Evolutionary conservation across 1,140 invertebrate genomes (phyloP), one percentile per base, ranked within the genome.

Genomic region (Mizuhopecten yessoensis): DNA sequence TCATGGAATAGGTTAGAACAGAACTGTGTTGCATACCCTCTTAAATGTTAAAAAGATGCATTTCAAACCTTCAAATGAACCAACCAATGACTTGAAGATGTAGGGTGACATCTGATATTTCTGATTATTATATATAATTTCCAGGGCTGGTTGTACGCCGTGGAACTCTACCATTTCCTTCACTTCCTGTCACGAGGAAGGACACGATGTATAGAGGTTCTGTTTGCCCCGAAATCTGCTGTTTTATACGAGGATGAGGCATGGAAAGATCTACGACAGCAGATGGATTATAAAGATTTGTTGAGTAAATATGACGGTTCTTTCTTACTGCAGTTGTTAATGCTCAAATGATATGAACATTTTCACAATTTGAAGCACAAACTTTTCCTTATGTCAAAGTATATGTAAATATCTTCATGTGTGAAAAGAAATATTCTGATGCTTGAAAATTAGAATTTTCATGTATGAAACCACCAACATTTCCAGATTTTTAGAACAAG

Each of bases 101-200:
- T 57, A 9, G 7, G 7, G 45, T 20, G 17, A 7, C 17, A 45
- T 45, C 42, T 45, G 9, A 45, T 45, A 45, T 13, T 45, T 45
- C n/a, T 9, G 23, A 5, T 45, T 20, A 20, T 57, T 90, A 17
- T 34, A 86, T 92, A 93, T 75, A 13, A 45, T 45, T 45, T 45
- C 17, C 91, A 95, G 95, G 94, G 94, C 10, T 96, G 95, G 94
- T 87, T 95, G 34, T 94, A 93, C 91, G 94, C 93, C 15, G 90
- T 94, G 88, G 95, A 96, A 90, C 86, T 96, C 34, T 94, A 90
- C 34, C 94, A 95, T 92, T 95, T 96, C 92, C 91, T 92, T 23
- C 93, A 94, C 36, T 93, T 93, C 86, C 34, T 95, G 88, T 87
- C 86, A 20, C 94, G 94, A 87, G 95, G 95, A 10, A 93, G 93